Percentiles rank a stretch among this genome's conserved stretches.
Conservation (phyloP, 2,113 vertebrate genomes). For the Ceuthmochares aereus region DNA sequence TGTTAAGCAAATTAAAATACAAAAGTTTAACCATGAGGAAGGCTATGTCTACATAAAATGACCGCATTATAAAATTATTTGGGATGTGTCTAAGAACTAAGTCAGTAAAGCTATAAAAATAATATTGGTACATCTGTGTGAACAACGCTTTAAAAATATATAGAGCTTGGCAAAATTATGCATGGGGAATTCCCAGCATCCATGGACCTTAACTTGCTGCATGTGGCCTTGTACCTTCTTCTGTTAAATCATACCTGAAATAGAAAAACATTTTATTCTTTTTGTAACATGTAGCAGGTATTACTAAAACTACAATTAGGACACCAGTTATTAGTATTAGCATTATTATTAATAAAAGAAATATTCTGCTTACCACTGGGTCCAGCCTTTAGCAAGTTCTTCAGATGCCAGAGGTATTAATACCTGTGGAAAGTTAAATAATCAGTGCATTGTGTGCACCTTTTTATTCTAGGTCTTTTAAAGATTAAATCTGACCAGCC, state of each 20-base stretch:
- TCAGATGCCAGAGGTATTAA: constrained; percentile 87
- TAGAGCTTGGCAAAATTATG: constrained; percentile 32
- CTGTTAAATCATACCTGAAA: constrained; percentile 92
- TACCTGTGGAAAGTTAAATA: constrained; percentile 76
- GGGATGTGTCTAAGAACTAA: constrained; percentile 66
- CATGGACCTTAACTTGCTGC: constrained; percentile 72
- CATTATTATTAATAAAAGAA: not conserved
- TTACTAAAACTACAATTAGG: not conserved
- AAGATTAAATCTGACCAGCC: not conserved
- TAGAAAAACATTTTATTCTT: not conserved
- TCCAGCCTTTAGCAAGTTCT: constrained; percentile 89
- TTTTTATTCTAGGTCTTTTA: not conserved
- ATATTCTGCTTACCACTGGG: constrained; percentile 85
- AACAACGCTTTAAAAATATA: constrained; percentile 45
- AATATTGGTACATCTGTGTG: constrained; percentile 71
- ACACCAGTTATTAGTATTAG: not conserved
- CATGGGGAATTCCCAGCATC: not conserved
- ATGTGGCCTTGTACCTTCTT: constrained; percentile 81
- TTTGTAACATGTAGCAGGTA: not conserved
- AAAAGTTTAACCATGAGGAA: constrained; percentile 61
- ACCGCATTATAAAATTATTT: constrained; percentile 67
- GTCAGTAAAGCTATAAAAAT: constrained; percentile 78
- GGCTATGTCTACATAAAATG: constrained; percentile 69
- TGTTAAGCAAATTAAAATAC: constrained; percentile 68
- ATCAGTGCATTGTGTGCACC: not conserved